Evolutionary conservation across 2,113 vertebrate genomes (phyloP).

Genomic region (Phalacrocorax aristotelis): DNA sequence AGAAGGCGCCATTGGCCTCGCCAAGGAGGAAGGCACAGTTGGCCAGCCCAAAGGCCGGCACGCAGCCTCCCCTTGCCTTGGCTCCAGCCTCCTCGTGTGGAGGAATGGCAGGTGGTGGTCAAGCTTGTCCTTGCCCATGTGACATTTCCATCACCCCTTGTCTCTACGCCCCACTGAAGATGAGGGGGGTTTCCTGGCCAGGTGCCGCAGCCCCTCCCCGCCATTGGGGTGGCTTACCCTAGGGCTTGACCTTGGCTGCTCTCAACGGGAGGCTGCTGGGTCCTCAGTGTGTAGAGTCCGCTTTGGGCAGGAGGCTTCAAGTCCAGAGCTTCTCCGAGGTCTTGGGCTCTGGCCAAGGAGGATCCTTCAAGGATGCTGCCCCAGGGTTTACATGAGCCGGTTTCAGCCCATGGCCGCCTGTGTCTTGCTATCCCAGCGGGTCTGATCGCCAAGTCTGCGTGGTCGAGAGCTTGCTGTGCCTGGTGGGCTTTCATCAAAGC

Average conservation of each 20-base stretch:
- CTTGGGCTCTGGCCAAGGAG: not conserved
- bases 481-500: not conserved
- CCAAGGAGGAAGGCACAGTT: not conserved
- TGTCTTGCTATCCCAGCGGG: fast-evolving
- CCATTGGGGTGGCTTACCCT: not conserved
- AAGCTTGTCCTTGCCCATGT: not conserved
- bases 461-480: not conserved
- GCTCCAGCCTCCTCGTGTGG: not conserved
- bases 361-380: not conserved
- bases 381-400: fast-evolving
- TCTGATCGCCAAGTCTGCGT: not conserved
- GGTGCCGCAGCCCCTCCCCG: not conserved
- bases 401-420: not conserved
- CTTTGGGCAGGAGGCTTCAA: not conserved
- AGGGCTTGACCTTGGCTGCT: not conserved
- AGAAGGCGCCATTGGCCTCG: not conserved
- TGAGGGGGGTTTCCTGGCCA: not conserved
- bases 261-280: not conserved
- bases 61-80: not conserved
- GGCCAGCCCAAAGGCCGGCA: fast-evolving
- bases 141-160: not conserved
- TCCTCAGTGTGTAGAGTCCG: fast-evolving
- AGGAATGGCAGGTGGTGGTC: not conserved
- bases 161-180: not conserved
- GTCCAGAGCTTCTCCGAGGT: not conserved